Base-by-base conservation (phyloP, 2,797 vertebrate genomes). In the Hipposideros larvatus region DNA sequence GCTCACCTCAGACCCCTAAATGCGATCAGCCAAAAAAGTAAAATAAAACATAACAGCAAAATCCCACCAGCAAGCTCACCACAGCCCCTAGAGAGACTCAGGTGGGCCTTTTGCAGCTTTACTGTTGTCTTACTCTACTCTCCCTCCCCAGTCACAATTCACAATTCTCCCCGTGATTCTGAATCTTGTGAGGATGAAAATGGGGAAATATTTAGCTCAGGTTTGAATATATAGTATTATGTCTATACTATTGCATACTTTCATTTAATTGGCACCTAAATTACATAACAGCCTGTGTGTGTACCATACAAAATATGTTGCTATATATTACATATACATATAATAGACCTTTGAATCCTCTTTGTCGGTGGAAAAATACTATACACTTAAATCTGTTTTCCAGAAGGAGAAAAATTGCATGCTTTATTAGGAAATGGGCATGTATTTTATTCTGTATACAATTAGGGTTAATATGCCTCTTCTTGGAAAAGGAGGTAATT, bases 231-330 rank as follows among this genome's bases (percentile, higher is more conserved):
- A 75, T 34, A 83, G 63, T 48, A 86, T 86, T 87, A 87, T 78
- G 61, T 79, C 70, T 87, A 87, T 55, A 85, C 19, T 57, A 53
- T 73, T 94, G 26, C 70, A 87, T 89, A 91, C 78, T 78, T 43
- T 94, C 85, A 92, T 61, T 87, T 95, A 94, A 90, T 78, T 95
- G 65, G 11, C n/a, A 55, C 74, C 65, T 87, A 85, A 91, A 87
- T 91, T 93, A 96, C 21, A 65, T 75, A 94, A 91, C 19, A 57
- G 37, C 15, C 46, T 84, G 14, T 83, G 18, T 84, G 21, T 83
- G 59, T 48, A 48, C 22, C 63, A 53, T 6, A 41, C 34, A 77
- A 46, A 63, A 51, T 70, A 70, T 51, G 11, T 86, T 77, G 70
- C 73, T 46, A 63, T 14, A 74, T 21, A n/a, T 46, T 57, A 53